Percentiles rank a stretch among this genome's conserved stretches.
phyloP scores from a whole-genome alignment of 2,888 invertebrate species.

The Halictus quadricinctus region DNA sequence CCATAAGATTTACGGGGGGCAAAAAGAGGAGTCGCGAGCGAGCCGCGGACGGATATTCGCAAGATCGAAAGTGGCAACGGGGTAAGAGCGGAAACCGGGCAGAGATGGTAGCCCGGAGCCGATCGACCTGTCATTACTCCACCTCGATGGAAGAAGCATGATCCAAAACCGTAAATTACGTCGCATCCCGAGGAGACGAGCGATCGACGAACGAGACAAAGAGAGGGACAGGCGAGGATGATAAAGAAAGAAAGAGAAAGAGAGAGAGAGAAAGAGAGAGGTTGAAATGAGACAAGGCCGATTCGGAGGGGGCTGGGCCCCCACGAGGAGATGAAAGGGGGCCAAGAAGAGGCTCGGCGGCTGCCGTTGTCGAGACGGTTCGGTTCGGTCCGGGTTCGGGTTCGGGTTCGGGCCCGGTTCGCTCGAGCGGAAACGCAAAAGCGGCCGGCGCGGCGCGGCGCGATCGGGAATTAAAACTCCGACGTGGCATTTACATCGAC shows the following conservation, averaged over 20 bases:
- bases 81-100: slow-evolving; percentile 59
- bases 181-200: slow-evolving; percentile 49
- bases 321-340: slow-evolving; percentile 16
- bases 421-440: slow-evolving; percentile 64
- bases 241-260: not conserved
- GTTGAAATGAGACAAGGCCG: not conserved
- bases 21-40: not conserved
- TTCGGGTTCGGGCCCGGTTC: slow-evolving; percentile 22
- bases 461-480: slow-evolving; percentile 64
- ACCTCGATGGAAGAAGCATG: slow-evolving; percentile 66
- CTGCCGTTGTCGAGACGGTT: slow-evolving; percentile 1
- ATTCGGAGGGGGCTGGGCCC: not conserved
- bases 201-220: slow-evolving; percentile 5
- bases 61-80: slow-evolving; percentile 60
- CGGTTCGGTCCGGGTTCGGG: not conserved
- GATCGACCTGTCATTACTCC: slow-evolving; percentile 72
- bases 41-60: slow-evolving; percentile 34
- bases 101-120: slow-evolving; percentile 65
- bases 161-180: slow-evolving; percentile 71
- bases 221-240: not conserved
- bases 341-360: not conserved
- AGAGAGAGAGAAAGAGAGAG: slow-evolving; percentile 1
- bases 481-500: slow-evolving; percentile 55
- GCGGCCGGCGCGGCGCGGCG: slow-evolving; percentile 31
- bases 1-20: slow-evolving; percentile 6